Evolutionary conservation across 2,888 invertebrate genomes (phyloP).

Genomic region (Mayetiola destructor): DNA sequence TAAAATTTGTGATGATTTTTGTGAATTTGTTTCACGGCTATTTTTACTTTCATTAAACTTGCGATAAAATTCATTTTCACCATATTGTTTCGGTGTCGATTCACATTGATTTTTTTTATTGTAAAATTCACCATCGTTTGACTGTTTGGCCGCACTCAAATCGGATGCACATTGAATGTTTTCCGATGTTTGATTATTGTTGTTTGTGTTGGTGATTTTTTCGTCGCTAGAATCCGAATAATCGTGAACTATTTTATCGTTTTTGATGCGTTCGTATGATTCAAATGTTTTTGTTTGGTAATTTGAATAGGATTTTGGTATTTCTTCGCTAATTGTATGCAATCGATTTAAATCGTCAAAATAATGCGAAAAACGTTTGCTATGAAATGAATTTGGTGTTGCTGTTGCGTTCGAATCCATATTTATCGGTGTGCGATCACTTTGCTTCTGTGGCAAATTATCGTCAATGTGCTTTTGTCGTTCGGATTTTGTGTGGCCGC

Average conservation of each 20-base stretch:
- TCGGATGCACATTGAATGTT: background rate
- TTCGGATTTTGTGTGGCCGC: background rate
- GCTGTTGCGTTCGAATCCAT: background rate
- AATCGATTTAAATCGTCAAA: conserved; percentile 24
- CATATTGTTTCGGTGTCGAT: too few species aligned
- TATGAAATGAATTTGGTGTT: background rate
- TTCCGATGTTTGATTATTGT: background rate
- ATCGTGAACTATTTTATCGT: conserved; percentile 31
- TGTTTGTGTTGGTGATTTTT: conserved; percentile 15
- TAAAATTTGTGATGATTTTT: background rate
- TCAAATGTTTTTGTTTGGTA: conserved; percentile 30
- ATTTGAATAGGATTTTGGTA: conserved; percentile 31
- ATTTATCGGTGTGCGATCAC: background rate
- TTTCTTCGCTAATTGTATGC: conserved; percentile 15
- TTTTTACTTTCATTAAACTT: conserved; percentile 32
- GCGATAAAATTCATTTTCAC: conserved; percentile 9
- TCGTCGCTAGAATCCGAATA: conserved; percentile 24
- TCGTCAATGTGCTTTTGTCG: background rate
- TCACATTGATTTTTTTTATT: background rate
- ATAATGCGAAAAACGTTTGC: conserved; percentile 28
- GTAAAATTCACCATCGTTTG: background rate
- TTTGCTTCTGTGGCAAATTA: background rate
- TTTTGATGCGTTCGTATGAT: conserved; percentile 30
- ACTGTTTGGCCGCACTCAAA: conserved; percentile 11
- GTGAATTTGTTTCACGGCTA: conserved; percentile 23